Evolutionary conservation across 2,113 vertebrate species (phyloP), one percentile per base, ranked within the genome.

Genomic region (Gnathonemus longibarbis): DNA sequence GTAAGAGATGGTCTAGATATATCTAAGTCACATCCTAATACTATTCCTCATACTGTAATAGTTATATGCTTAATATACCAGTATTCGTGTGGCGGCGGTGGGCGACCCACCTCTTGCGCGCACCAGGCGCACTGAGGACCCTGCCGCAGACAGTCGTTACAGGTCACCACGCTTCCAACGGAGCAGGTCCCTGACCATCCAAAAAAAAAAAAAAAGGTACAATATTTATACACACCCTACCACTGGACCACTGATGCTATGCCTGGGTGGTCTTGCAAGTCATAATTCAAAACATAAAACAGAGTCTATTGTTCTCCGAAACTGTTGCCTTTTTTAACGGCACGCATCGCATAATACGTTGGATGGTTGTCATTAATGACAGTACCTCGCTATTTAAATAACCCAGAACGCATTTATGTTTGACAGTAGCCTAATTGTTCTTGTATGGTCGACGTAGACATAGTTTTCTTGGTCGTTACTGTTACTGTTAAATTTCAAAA

Each of bases 41-140:
- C 17, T 39, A 35, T 39, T 15, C 70, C 35, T 19, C 39, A 85
- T 45, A 85, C n/a, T 27, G 62, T 31, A 70, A 70, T 27, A 31
- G 27, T 31, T 10, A 27, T 31, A 49, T 42, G 35, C n/a, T 27
- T 42, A 80, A 39, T 35, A 42, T 80, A 39, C 17, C 74, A 7
- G 74, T 42, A 42, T 35, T 84, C 9, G 46, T 8, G 35, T 46
- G 1, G 17, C 7, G 39, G 15, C 13, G 7, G 77, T 13, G 15
- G 9, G 84, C n/a, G 46, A 42, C 93, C 92, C 96, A 99, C 98
- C 98, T 99, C 97, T 94, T 98, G 97, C 91, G 96, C 96, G 93
- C 98, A 99, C 98, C 98, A 99, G 92, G 97, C 97, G 10, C 98
- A 99, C 88, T 95, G 95, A 42, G 97, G 97, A 94, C 97, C 97